Evolutionary conservation across 2,888 invertebrate genomes (phyloP).

Genomic region (Dichetophora obliterata): DNA sequence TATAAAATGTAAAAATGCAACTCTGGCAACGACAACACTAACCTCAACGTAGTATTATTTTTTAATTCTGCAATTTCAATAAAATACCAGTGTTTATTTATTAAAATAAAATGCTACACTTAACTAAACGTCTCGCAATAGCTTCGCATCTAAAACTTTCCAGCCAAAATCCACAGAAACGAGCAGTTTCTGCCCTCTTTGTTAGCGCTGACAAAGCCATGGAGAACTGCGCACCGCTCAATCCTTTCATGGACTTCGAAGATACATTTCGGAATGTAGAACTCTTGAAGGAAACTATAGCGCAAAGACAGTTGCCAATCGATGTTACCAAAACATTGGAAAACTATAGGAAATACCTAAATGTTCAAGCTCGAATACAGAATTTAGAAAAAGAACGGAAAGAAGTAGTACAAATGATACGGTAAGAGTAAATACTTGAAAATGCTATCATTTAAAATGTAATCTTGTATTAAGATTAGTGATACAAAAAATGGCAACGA

Average conservation of each 20-base stretch:
- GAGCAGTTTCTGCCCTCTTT: conserved; percentile 65
- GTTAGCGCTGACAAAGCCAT: conserved; percentile 79
- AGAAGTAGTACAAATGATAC: conserved; percentile 70
- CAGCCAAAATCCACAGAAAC: neutral
- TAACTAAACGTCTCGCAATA: no score
- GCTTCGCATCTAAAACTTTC: no score
- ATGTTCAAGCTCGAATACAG: conserved; percentile 71
- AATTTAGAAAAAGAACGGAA: conserved; percentile 72
- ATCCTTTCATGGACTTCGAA: conserved; percentile 78
- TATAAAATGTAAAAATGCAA: no score
- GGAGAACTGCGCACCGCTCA: conserved; percentile 77
- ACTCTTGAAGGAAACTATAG: conserved; percentile 72
- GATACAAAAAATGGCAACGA: neutral
- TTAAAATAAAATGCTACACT: no score
- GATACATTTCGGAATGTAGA: conserved; percentile 72
- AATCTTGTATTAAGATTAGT: neutral
- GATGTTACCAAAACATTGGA: conserved; percentile 73
- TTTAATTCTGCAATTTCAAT: no score
- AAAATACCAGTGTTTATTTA: no score
- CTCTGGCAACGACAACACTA: no score
- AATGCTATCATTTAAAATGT: neutral
- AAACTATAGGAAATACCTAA: conserved; percentile 76
- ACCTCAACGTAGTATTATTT: no score
- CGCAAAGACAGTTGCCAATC: conserved; percentile 71
- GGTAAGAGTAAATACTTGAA: conserved; percentile 44